Evolutionary conservation across 2,113 vertebrate genomes (phyloP).

Genomic region (Rhinoptilus africanus): DNA sequence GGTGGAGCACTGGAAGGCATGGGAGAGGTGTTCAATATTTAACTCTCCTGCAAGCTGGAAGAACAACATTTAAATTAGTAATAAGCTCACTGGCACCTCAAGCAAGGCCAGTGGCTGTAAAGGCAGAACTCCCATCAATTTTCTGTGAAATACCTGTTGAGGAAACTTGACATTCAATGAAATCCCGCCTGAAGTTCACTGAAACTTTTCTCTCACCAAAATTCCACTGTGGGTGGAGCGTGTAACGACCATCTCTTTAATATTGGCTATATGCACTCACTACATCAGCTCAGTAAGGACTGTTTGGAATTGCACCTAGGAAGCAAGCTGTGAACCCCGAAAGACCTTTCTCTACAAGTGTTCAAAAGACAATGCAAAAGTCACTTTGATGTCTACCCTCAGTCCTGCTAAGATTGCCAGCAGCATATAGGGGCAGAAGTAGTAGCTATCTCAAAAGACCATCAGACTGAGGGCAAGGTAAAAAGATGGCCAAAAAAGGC

Average conservation of each 20-base stretch:
- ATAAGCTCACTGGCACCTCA: slow-evolving; percentile 6
- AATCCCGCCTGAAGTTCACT: neutral
- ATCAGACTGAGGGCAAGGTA: neutral
- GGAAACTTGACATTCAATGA: neutral
- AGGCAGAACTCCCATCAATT: neutral
- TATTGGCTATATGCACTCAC: neutral
- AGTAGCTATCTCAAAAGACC: neutral
- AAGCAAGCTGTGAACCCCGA: neutral
- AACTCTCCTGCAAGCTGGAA: neutral
- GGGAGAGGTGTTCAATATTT: slow-evolving; percentile 7
- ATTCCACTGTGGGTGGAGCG: neutral
- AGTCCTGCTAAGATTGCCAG: neutral
- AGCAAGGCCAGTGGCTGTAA: slow-evolving; percentile 28
- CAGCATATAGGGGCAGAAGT: neutral
- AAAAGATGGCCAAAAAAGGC: neutral
- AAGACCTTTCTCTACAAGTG: neutral
- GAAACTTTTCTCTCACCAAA: neutral
- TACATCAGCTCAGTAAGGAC: neutral
- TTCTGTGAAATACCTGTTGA: neutral
- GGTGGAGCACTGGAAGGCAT: neutral
- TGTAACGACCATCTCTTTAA: neutral
- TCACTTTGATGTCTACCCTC: neutral
- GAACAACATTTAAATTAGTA: slow-evolving; percentile 46
- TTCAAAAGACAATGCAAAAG: neutral
- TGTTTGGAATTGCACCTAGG: neutral